Percentiles rank a stretch among this genome's conserved stretches.
These are phyloP conservation scores for Plebejus anna DNA, from an alignment of 2,888 invertebrate species.

Conservation along the genomic window DNA sequence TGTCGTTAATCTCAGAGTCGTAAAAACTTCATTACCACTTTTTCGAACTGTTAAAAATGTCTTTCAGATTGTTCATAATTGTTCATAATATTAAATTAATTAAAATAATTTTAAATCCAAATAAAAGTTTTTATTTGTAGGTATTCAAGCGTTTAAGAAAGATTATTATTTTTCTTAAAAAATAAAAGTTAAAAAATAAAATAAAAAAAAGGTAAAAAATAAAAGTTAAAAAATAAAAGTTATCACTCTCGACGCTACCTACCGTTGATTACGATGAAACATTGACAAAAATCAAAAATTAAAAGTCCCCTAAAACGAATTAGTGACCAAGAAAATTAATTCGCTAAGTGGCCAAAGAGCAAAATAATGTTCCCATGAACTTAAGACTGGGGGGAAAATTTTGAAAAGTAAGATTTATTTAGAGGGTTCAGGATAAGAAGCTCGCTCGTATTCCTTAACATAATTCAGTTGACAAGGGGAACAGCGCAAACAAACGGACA, in stretches of 20 bases:
- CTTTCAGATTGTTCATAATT: too few species aligned
- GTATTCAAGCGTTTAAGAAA: too few species aligned
- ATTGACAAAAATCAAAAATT: conserved; percentile 12
- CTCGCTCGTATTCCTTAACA: conserved; percentile 62
- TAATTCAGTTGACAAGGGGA: conserved; percentile 66
- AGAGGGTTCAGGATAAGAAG: conserved; percentile 59
- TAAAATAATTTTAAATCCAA: too few species aligned
- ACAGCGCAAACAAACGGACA: conserved; percentile 54
- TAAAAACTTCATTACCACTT: too few species aligned
- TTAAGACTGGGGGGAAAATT: conserved; percentile 41
- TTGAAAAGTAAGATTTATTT: conserved; percentile 62
- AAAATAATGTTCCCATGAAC: conserved; percentile 39
- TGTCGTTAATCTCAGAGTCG: too few species aligned
- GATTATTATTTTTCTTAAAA: background rate
- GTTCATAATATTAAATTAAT: too few species aligned
- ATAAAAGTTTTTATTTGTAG: too few species aligned
- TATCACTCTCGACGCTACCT: background rate
- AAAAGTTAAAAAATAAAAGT: too few species aligned
- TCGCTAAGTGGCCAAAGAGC: conserved; percentile 38
- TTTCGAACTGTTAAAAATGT: too few species aligned
- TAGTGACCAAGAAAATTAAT: conserved; percentile 39
- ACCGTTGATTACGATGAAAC: conserved; percentile 8
- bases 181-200: too few species aligned
- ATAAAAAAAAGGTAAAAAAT: too few species aligned
- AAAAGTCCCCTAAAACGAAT: conserved; percentile 34